Conservation (phyloP, 2,113 vertebrate genomes). For the Xiphophorus couchianus region DNA sequence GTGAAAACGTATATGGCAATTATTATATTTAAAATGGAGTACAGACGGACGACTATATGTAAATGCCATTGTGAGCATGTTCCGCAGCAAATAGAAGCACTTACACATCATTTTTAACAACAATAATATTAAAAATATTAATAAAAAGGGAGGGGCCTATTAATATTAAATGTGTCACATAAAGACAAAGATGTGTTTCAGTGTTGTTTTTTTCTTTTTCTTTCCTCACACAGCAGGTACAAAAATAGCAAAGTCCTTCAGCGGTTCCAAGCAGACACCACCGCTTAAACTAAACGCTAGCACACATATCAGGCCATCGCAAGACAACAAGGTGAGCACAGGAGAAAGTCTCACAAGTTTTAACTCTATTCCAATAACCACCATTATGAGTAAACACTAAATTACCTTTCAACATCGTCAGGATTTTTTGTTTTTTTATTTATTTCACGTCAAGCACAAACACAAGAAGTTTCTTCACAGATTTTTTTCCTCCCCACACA, state of each 20-base stretch:
- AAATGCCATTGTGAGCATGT: conserved; percentile 35
- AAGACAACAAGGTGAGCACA: conserved; percentile 75
- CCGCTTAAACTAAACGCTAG: conserved; percentile 73
- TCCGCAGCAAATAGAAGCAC: conserved; percentile 23
- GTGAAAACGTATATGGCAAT: conserved; percentile 56
- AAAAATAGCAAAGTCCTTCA: conserved; percentile 69
- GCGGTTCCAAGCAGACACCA: conserved; percentile 53
- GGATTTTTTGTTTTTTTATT: conserved; percentile 45
- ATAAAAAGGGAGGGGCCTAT: conserved; percentile 45
- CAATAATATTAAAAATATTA: conserved; percentile 50
- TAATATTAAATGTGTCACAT: conserved; percentile 72
- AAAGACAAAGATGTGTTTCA: conserved; percentile 69
- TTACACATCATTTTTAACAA: conserved; percentile 51
- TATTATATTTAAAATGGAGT: conserved; percentile 51
- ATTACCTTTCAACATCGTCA: conserved; percentile 69
- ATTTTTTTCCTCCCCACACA: conserved; percentile 49
- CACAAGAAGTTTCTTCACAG: conserved; percentile 59
- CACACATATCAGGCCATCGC: conserved; percentile 71
- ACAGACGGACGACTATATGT: conserved; percentile 28
- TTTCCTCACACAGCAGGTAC: conserved; percentile 65
- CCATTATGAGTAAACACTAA: conserved; percentile 62
- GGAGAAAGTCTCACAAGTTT: conserved; percentile 71
- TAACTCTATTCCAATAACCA: conserved; percentile 63
- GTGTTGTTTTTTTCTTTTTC: conserved; percentile 37
- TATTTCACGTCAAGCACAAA: conserved; percentile 77